A percentile compares a stretch with the other conserved stretches of the same genome.
Evolutionary conservation across 2,113 vertebrate species (phyloP).

Genomic region (Proterorhinus semilunaris): DNA sequence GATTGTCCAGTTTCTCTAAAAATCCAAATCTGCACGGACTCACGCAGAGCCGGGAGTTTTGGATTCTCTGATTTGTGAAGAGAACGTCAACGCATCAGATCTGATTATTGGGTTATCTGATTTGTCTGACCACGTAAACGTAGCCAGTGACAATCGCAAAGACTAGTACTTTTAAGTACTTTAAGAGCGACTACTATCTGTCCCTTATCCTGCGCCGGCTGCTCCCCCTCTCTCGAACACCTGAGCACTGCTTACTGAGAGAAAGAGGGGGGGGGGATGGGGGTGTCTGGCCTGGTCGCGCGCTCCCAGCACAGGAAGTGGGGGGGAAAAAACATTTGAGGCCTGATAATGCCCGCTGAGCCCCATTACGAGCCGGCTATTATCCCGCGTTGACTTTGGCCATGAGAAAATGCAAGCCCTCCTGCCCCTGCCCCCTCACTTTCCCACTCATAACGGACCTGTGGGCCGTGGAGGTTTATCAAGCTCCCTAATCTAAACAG

Average conservation of each 20-base stretch:
- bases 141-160: no score
- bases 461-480: constrained; percentile 75
- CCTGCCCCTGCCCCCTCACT: constrained; percentile 25
- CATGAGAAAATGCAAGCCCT: constrained; percentile 67
- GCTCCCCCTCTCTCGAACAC: neutral
- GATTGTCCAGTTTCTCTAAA: no score
- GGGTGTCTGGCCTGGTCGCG: constrained; percentile 53
- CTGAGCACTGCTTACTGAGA: neutral
- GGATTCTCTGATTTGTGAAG: no score
- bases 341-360: constrained; percentile 73
- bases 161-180: no score
- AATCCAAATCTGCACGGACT: no score
- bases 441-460: constrained; percentile 79
- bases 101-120: no score
- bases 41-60: no score
- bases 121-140: no score
- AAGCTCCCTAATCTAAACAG: constrained; percentile 76
- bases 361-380: constrained; percentile 75
- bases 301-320: constrained; percentile 64
- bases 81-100: no score
- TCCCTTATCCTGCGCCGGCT: neutral
- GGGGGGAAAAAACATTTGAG: constrained; percentile 58
- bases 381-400: constrained; percentile 76
- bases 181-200: neutral
- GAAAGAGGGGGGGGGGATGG: neutral